phyloP scores from a whole-genome alignment of 2,797 vertebrate genomes.

The Cephalopachus bancanus region DNA sequence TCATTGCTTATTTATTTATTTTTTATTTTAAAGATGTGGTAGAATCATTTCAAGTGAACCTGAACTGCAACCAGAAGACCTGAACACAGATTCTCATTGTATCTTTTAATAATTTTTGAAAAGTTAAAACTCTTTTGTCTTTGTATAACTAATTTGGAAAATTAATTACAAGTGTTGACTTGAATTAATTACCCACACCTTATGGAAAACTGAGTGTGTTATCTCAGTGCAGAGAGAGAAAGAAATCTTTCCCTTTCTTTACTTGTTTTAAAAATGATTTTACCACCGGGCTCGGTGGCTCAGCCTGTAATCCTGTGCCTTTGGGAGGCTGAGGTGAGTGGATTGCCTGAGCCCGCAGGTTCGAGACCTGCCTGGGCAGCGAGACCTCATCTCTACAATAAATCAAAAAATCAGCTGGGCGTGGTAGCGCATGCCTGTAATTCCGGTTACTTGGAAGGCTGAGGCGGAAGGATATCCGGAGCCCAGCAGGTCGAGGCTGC shows the following conservation, averaged over 20 bases:
- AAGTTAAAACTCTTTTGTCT: not conserved
- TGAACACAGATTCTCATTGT: not conserved
- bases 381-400: too few species aligned
- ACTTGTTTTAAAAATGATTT: not conserved
- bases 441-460: too few species aligned
- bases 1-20: not conserved
- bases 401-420: too few species aligned
- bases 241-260: not conserved
- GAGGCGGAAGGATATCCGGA: too few species aligned
- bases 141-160: not conserved
- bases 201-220: not conserved
- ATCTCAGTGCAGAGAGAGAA: not conserved
- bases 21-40: not conserved
- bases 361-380: too few species aligned
- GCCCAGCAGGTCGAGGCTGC: too few species aligned
- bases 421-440: too few species aligned
- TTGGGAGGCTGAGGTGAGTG: too few species aligned
- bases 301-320: too few species aligned
- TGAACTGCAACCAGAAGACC: not conserved
- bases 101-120: not conserved
- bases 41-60: not conserved
- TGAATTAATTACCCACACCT: not conserved
- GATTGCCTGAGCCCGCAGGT: too few species aligned
- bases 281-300: too few species aligned
- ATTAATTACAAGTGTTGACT: not conserved